Conservation (phyloP, 2,888 invertebrate species). For the Mimachlamys varia region DNA sequence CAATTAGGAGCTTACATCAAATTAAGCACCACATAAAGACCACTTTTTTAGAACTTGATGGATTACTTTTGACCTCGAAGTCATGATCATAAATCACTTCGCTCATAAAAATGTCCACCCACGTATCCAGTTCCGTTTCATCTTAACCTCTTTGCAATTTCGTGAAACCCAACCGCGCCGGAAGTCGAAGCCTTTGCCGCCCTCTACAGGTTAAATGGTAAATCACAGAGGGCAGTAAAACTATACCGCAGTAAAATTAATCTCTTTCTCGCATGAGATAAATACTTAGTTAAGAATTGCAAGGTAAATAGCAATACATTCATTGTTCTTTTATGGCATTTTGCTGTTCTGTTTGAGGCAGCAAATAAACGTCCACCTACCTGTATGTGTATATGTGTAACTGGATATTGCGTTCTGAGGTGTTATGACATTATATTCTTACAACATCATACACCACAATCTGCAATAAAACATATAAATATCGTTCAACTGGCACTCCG, state of each 20-base stretch:
- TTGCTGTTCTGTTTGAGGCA: no score
- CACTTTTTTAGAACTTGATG: not conserved
- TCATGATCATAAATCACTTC: not conserved
- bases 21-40: not conserved
- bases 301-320: not conserved
- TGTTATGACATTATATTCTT: no score
- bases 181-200: not conserved
- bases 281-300: not conserved
- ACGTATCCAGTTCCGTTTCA: not conserved
- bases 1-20: not conserved
- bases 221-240: not conserved
- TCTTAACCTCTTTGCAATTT: not conserved
- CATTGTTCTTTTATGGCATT: no score
- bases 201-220: not conserved
- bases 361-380: no score
- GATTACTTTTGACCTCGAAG: not conserved
- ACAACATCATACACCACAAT: no score
- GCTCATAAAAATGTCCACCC: not conserved
- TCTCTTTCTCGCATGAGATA: not conserved
- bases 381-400: no score
- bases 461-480: no score
- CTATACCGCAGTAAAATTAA: not conserved
- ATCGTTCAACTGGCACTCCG: no score
- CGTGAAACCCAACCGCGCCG: constrained; percentile 9
- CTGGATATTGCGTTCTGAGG: no score